Percentiles rank a stretch among this genome's conserved stretches.
phyloP scores from a whole-genome alignment of 2,113 vertebrate species.

The Cricetomys ansorgei region DNA sequence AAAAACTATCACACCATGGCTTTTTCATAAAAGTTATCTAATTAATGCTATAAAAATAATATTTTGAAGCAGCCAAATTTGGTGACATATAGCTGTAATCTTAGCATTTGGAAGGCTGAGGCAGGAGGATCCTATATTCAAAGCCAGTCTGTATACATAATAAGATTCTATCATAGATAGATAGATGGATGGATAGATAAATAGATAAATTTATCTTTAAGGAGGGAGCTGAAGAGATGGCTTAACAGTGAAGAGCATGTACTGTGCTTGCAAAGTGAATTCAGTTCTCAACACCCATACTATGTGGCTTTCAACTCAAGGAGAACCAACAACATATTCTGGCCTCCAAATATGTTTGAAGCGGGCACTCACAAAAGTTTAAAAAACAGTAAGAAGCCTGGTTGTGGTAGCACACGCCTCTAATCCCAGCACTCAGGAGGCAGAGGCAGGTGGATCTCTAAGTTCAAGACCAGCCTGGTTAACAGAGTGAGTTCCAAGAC shows the following conservation, averaged over 20 bases:
- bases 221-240: background rate
- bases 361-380: background rate
- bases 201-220: background rate
- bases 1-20: background rate
- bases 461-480: background rate
- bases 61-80: background rate
- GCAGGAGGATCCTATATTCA: background rate
- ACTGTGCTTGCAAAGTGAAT: background rate
- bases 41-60: background rate
- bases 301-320: background rate
- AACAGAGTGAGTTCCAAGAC: background rate
- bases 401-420: background rate
- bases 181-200: background rate
- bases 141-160: background rate
- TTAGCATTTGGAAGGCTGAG: background rate
- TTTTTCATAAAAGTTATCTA: background rate
- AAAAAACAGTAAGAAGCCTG: background rate
- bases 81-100: background rate
- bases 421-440: background rate
- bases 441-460: background rate
- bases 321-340: background rate
- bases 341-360: background rate
- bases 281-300: background rate
- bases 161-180: background rate
- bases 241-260: background rate